phyloP scores from a whole-genome alignment of 2,113 vertebrate species.

The Sitta europaea region DNA sequence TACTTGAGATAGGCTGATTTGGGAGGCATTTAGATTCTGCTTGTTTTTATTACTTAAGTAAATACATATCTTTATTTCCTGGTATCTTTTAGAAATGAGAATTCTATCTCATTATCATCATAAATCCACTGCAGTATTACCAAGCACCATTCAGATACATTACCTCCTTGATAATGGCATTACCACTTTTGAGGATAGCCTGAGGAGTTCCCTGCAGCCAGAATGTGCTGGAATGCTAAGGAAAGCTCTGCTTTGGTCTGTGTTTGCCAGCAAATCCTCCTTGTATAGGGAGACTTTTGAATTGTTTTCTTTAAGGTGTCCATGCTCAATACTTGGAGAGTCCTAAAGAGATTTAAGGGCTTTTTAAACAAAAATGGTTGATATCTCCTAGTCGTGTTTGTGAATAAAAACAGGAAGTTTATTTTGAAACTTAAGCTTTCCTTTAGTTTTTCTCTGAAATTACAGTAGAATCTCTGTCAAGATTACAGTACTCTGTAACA shows the following conservation, averaged over 20 bases:
- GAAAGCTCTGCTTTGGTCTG: background rate
- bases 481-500: background rate
- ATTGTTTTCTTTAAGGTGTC: background rate
- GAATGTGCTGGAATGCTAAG: background rate
- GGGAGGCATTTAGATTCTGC: background rate
- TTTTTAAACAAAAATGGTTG: background rate
- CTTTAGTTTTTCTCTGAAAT: background rate
- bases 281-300: background rate
- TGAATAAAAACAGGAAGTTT: background rate
- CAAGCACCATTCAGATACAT: background rate
- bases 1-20: background rate
- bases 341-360: background rate
- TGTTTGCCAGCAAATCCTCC: background rate
- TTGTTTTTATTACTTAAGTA: background rate
- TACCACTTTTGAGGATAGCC: background rate
- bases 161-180: background rate
- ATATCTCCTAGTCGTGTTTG: background rate
- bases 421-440: background rate
- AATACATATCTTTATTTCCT: background rate
- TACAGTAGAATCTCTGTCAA: background rate
- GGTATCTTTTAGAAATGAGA: background rate
- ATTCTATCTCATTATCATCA: background rate
- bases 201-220: background rate
- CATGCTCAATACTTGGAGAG: background rate
- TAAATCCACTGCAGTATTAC: background rate